These are phyloP conservation scores for Chirona hameri DNA, from an alignment of 2,888 invertebrate species.

Conservation along the genomic window DNA sequence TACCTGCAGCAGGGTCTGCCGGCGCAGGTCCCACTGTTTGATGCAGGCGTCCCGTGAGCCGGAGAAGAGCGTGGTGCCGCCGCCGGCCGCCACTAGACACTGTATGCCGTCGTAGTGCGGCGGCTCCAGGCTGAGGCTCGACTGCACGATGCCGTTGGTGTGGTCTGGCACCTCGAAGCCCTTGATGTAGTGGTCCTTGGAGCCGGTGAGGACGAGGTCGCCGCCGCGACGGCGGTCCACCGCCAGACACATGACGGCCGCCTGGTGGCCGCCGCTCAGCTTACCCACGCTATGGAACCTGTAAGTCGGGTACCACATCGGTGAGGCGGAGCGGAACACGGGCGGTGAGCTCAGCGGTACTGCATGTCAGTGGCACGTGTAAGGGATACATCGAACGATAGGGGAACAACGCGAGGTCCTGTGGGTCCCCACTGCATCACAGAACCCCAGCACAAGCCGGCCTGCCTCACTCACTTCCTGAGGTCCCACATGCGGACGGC, in stretches of 20 bases:
- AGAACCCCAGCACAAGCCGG: background rate
- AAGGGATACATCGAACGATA: too few relatives aligned
- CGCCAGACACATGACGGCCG: slow-evolving; percentile 78
- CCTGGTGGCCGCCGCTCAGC: slow-evolving; percentile 72
- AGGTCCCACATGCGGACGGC: background rate
- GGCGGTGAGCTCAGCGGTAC: too few relatives aligned
- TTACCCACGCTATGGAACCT: slow-evolving; percentile 67
- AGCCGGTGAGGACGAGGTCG: slow-evolving; percentile 71
- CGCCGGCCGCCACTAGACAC: slow-evolving; percentile 63
- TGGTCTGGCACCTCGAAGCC: slow-evolving; percentile 53
- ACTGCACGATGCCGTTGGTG: slow-evolving; percentile 53
- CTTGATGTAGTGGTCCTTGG: slow-evolving; percentile 81
- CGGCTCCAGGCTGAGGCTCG: slow-evolving; percentile 66
- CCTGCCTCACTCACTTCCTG: background rate
- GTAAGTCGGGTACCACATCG: slow-evolving; percentile 33
- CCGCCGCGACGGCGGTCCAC: slow-evolving; percentile 54
- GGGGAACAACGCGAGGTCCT: background rate
- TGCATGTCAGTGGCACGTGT: too few relatives aligned
- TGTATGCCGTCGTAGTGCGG: slow-evolving; percentile 90
- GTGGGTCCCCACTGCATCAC: background rate
- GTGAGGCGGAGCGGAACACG: too few relatives aligned
- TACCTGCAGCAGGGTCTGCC: slow-evolving; percentile 33
- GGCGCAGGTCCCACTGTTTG: slow-evolving; percentile 71
- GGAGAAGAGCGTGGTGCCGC: slow-evolving; percentile 64
- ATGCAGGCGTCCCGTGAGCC: slow-evolving; percentile 81